Conservation (phyloP, 2,888 invertebrate genomes). For the Drosophila neonasuta region DNA sequence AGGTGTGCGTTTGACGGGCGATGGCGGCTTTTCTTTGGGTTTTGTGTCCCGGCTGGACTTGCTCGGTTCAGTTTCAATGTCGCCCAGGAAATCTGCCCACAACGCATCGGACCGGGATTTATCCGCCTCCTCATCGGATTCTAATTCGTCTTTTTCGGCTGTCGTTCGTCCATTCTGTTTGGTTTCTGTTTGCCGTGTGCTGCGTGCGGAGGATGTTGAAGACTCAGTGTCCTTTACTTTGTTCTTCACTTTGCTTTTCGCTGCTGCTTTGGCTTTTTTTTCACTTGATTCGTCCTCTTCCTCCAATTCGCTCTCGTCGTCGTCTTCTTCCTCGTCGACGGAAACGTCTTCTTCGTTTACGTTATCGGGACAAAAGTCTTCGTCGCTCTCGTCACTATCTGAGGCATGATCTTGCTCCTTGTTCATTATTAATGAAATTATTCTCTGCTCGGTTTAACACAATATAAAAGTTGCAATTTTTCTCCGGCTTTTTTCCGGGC, state of each 20-base stretch:
- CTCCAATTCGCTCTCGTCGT: conserved; percentile 79
- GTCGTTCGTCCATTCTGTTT: conserved; percentile 33
- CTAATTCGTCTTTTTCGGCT: conserved; percentile 75
- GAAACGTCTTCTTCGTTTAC: conserved; percentile 81
- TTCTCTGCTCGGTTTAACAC: neutral
- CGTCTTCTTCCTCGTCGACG: conserved; percentile 47
- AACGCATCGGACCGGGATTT: conserved; percentile 89
- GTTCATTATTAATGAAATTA: conserved; percentile 65
- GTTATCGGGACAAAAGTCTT: conserved; percentile 88
- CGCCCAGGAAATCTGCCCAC: conserved; percentile 91
- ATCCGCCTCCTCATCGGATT: conserved; percentile 84
- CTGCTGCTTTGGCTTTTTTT: conserved; percentile 22
- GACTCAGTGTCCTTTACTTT: conserved; percentile 16
- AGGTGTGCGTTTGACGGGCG: conserved; percentile 11
- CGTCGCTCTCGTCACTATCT: conserved; percentile 89
- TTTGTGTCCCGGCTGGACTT: conserved; percentile 32
- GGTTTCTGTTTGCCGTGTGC: conserved; percentile 61
- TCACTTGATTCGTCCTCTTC: conserved; percentile 19
- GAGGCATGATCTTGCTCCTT: conserved; percentile 83
- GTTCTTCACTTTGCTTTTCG: conserved; percentile 35
- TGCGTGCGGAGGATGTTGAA: conserved; percentile 30
- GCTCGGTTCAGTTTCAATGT: conserved; percentile 82
- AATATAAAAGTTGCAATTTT: neutral
- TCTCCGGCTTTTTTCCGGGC: conserved; percentile 26
- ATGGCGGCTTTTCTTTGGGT: conserved; percentile 18